Percentiles rank a stretch among this genome's conserved stretches.
These are phyloP conservation scores for Sorex fumeus DNA, from an alignment of 2,113 vertebrate genomes.

Conservation along the genomic window DNA sequence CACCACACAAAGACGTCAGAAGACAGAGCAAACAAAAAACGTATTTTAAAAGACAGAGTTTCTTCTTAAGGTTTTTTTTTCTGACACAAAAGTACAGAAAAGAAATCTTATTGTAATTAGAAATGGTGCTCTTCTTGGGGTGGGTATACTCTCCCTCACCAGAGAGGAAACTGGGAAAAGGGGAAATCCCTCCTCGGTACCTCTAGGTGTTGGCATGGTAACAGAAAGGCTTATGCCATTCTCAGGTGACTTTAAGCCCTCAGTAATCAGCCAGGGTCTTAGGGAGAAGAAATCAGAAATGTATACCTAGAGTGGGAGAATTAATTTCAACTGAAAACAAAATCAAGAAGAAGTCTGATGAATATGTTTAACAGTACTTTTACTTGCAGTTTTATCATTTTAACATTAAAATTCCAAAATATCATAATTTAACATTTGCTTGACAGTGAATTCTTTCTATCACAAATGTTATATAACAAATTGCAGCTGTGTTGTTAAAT, in stretches of 20 bases:
- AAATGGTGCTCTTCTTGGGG: neutral
- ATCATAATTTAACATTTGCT: neutral
- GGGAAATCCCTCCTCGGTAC: constrained; percentile 66
- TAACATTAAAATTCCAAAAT: constrained; percentile 30
- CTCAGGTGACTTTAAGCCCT: constrained; percentile 67
- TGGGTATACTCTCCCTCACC: neutral
- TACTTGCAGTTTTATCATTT: constrained; percentile 46
- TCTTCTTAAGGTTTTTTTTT: constrained; percentile 4
- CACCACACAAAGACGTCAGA: constrained; percentile 77
- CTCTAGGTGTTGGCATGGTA: constrained; percentile 66
- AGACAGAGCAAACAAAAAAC: constrained; percentile 57
- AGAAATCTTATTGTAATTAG: constrained; percentile 14
- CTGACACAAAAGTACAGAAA: constrained; percentile 44
- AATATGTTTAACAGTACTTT: constrained; percentile 2
- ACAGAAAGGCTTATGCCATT: constrained; percentile 70
- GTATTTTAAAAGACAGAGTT: constrained; percentile 51
- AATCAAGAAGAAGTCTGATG: constrained; percentile 14
- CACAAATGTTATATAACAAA: constrained; percentile 1
- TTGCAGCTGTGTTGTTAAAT: neutral
- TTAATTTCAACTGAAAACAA: constrained; percentile 31
- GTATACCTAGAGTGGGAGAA: constrained; percentile 50
- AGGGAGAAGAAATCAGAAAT: constrained; percentile 61
- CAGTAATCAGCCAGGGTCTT: constrained; percentile 45
- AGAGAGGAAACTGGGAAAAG: constrained; percentile 33
- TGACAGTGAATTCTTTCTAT: constrained; percentile 41